Evolutionary conservation across 2,797 vertebrate species (phyloP).

Genomic region (Streptopelia turtur): DNA sequence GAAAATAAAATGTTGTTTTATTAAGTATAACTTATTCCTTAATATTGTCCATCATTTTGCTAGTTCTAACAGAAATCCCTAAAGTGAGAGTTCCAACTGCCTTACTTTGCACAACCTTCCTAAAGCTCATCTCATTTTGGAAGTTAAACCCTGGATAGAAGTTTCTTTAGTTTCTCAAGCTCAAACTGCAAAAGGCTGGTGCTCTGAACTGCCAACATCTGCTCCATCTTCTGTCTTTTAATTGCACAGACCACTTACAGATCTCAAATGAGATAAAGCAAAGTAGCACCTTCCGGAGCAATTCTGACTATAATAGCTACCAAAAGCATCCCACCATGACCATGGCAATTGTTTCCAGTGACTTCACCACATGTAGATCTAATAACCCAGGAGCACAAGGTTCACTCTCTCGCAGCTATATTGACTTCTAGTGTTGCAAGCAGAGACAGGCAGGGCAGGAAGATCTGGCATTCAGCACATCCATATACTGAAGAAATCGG

Average conservation of each 20-base stretch:
- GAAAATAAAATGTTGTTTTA: neutral
- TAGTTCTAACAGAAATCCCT: neutral
- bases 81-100: neutral
- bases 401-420: accelerated
- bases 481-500: neutral
- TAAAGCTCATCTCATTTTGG: neutral
- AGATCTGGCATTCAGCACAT: neutral
- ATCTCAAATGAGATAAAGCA: neutral
- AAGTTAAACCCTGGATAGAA: neutral
- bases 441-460: neutral
- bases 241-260: neutral
- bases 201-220: neutral
- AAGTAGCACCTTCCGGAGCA: neutral
- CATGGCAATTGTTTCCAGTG: accelerated
- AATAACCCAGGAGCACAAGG: neutral
- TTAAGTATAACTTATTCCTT: neutral
- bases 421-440: accelerated
- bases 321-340: accelerated
- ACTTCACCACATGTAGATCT: accelerated
- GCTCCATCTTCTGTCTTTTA: neutral
- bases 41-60: neutral
- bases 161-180: neutral
- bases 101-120: neutral
- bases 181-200: neutral
- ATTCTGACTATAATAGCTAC: neutral